A percentile compares a stretch with the other conserved stretches of the same genome.
Evolutionary conservation across 2,797 vertebrate genomes (phyloP).

Genomic region (Tragelaphus oryx): DNA sequence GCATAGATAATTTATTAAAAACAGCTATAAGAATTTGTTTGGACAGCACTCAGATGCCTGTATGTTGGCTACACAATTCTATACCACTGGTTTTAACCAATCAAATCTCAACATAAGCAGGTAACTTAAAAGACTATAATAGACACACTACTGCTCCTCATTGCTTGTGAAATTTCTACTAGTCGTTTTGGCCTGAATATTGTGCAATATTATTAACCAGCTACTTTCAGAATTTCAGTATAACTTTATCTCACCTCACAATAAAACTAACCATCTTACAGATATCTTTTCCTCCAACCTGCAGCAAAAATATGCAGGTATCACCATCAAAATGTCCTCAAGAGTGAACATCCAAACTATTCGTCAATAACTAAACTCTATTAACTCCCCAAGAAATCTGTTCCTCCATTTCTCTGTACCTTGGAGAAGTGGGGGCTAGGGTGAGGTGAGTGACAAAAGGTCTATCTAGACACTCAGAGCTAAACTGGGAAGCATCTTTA

Average conservation of each 20-base stretch:
- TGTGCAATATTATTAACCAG: neutral
- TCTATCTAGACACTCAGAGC: neutral
- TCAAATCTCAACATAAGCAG: constrained; percentile 24
- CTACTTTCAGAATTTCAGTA: neutral
- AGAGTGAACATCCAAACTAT: neutral
- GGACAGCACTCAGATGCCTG: neutral
- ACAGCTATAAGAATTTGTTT: neutral
- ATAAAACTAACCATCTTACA: neutral
- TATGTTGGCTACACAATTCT: neutral
- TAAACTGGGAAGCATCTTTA: neutral
- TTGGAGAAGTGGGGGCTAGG: neutral
- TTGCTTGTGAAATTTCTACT: constrained; percentile 28
- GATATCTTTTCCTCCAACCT: neutral
- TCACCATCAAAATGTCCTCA: constrained; percentile 17
- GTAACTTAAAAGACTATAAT: constrained; percentile 12
- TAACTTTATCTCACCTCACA: neutral
- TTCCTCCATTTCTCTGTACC: neutral
- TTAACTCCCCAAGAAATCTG: neutral
- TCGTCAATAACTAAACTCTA: neutral
- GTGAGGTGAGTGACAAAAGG: neutral
- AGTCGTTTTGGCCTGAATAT: neutral
- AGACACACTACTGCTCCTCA: neutral
- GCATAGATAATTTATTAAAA: constrained; percentile 34
- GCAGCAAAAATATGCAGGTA: constrained; percentile 37
- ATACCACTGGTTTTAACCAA: neutral